Evolutionary conservation across 2,888 invertebrate genomes (phyloP).

Genomic region (Tenthredo amoena): DNA sequence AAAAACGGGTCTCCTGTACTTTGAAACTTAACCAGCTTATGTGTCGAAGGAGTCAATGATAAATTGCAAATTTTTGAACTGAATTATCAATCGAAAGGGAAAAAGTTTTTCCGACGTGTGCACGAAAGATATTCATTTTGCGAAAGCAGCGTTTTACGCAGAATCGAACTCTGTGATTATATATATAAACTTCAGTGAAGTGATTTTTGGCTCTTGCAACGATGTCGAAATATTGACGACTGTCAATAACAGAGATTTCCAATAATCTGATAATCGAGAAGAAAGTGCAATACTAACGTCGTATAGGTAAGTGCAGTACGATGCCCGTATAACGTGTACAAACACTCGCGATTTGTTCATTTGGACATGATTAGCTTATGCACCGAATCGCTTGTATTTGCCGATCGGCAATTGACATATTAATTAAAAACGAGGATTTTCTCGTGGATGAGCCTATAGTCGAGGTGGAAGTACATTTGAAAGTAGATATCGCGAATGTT

Average conservation of each 20-base stretch:
- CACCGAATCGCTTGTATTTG: neutral
- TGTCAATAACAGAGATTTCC: neutral
- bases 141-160: neutral
- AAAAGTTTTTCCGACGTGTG: neutral
- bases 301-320: neutral
- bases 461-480: neutral
- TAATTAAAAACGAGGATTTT: neutral
- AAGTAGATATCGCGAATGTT: neutral
- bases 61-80: neutral
- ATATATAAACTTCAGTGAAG: neutral
- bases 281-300: neutral
- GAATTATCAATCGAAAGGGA: neutral
- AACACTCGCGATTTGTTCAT: neutral
- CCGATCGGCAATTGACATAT: neutral
- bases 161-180: neutral
- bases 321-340: neutral
- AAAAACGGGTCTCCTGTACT: slow-evolving; percentile 24
- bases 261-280: neutral
- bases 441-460: neutral
- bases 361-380: neutral
- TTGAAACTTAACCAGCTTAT: neutral
- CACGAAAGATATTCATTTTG: neutral
- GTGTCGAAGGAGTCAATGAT: neutral
- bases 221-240: neutral
- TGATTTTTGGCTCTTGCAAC: neutral